Conservation (phyloP, 1,140 invertebrate genomes). For the Dinoponera quadriceps region DNA sequence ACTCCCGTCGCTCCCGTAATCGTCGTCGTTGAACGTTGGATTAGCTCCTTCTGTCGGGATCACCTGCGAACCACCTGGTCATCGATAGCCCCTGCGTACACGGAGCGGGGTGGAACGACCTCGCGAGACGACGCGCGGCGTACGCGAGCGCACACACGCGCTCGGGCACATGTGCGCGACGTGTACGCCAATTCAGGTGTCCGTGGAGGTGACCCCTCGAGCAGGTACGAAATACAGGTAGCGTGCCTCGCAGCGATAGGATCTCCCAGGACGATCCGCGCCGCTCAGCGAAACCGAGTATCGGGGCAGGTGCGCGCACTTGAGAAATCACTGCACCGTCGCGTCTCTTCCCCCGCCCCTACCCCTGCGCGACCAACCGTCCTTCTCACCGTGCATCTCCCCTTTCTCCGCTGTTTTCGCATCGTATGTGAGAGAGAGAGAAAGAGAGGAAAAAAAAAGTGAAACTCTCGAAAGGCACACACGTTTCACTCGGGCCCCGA, state of each 20-base stretch:
- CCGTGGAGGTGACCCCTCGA: slow-evolving; percentile 11
- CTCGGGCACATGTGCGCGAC: neutral
- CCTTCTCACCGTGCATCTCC: no score
- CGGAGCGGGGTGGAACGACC: neutral
- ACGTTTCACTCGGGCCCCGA: slow-evolving; percentile 37
- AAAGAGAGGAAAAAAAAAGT: slow-evolving; percentile 28
- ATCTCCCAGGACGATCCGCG: slow-evolving; percentile 59
- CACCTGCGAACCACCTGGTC: slow-evolving; percentile 65
- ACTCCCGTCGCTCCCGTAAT: slow-evolving; percentile 39
- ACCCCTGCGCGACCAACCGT: neutral
- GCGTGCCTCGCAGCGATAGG: slow-evolving; percentile 49
- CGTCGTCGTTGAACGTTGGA: slow-evolving; percentile 31
- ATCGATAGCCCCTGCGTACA: neutral
- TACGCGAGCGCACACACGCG: neutral
- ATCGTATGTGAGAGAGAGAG: slow-evolving; percentile 8
- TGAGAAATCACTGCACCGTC: slow-evolving; percentile 70
- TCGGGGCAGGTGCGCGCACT: slow-evolving; percentile 69
- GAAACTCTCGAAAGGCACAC: slow-evolving; percentile 46
- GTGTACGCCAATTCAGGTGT: slow-evolving; percentile 57
- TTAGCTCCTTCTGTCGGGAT: slow-evolving; percentile 47
- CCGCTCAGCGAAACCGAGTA: slow-evolving; percentile 62
- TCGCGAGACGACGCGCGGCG: neutral
- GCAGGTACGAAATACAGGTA: slow-evolving; percentile 55
- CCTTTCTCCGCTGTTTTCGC: neutral
- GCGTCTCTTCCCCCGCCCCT: neutral